Evolutionary conservation across 2,888 invertebrate species (phyloP).

Genomic region (Melanostoma mellinum): DNA sequence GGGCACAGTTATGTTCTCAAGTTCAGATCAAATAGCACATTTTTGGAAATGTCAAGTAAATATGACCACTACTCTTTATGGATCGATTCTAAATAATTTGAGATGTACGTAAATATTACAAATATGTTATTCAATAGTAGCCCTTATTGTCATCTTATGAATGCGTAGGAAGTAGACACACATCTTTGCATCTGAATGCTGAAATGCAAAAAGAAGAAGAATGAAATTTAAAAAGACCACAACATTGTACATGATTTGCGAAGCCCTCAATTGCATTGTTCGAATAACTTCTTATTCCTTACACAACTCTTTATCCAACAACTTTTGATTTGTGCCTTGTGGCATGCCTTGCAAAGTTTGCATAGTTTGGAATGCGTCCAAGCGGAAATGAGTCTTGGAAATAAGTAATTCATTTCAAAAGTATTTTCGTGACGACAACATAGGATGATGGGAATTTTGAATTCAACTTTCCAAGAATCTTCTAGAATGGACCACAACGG

Average conservation of each 20-base stretch:
- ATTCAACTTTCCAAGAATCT: background rate
- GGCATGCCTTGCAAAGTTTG: conserved; percentile 63
- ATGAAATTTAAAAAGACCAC: conserved; percentile 36
- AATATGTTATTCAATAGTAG: too few species aligned
- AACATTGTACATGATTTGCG: conserved; percentile 40
- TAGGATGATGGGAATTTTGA: conserved; percentile 7
- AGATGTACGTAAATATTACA: conserved; percentile 1
- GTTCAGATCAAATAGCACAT: conserved; percentile 60
- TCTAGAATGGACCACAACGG: conserved; percentile 12
- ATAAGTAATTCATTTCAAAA: conserved; percentile 54
- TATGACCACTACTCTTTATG: background rate
- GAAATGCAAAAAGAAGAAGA: conserved; percentile 2
- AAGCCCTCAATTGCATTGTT: conserved; percentile 41
- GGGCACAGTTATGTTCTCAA: conserved; percentile 38
- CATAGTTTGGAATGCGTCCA: conserved; percentile 61
- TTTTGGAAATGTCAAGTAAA: conserved; percentile 40
- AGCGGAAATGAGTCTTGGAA: conserved; percentile 48
- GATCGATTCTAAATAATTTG: conserved; percentile 50
- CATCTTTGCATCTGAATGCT: background rate
- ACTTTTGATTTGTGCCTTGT: conserved; percentile 67
- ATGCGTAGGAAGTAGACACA: too few species aligned
- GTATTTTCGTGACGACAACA: conserved; percentile 39
- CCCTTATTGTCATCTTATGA: too few species aligned
- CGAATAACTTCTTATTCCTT: conserved; percentile 36
- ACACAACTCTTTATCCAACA: conserved; percentile 24